phyloP scores from a whole-genome alignment of 2,797 vertebrate species.

The Pangasius djambal region DNA sequence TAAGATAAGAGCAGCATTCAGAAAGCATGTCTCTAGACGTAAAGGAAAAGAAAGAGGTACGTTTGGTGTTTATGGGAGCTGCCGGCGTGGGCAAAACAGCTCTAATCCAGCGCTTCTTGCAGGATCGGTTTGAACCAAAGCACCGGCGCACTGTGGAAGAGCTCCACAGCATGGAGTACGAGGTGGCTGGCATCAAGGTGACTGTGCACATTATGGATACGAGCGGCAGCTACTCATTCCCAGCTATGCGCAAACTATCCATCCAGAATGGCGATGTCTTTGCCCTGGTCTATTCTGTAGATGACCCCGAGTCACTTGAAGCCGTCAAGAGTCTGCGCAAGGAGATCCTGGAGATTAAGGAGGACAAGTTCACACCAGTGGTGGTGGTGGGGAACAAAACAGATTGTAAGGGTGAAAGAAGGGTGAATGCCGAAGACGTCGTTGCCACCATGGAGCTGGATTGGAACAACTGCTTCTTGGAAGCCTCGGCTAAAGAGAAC shows the following conservation, averaged over 20 bases:
- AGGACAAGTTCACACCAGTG: slow-evolving; percentile 85
- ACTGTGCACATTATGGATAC: slow-evolving; percentile 91
- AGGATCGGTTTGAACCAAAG: slow-evolving; percentile 88
- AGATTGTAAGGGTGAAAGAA: slow-evolving; percentile 73
- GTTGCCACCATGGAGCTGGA: slow-evolving; percentile 86
- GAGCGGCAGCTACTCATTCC: slow-evolving; percentile 92
- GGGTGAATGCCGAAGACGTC: slow-evolving; percentile 76
- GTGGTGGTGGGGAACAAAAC: slow-evolving; percentile 92
- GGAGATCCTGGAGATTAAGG: slow-evolving; percentile 90
- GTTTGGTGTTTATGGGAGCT: slow-evolving; percentile 87
- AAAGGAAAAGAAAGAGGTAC: slow-evolving; percentile 86
- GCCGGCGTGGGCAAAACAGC: slow-evolving; percentile 90
- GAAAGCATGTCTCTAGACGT: slow-evolving; percentile 77
- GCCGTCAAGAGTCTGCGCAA: slow-evolving; percentile 82
- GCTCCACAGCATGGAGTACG: slow-evolving; percentile 75
- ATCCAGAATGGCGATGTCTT: slow-evolving; percentile 90
- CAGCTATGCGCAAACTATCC: slow-evolving; percentile 90
- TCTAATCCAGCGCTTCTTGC: slow-evolving; percentile 87
- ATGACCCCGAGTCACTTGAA: slow-evolving; percentile 86
- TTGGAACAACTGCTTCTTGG: slow-evolving; percentile 88
- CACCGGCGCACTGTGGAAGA: slow-evolving; percentile 70
- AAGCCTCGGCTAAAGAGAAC: slow-evolving; percentile 89
- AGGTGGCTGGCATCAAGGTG: slow-evolving; percentile 81
- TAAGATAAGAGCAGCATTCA: slow-evolving; percentile 66
- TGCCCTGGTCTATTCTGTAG: slow-evolving; percentile 86